A percentile compares a stretch with the other conserved stretches of the same genome.
Conservation (phyloP, 2,113 vertebrate genomes). For the Paradisaea rubra region DNA sequence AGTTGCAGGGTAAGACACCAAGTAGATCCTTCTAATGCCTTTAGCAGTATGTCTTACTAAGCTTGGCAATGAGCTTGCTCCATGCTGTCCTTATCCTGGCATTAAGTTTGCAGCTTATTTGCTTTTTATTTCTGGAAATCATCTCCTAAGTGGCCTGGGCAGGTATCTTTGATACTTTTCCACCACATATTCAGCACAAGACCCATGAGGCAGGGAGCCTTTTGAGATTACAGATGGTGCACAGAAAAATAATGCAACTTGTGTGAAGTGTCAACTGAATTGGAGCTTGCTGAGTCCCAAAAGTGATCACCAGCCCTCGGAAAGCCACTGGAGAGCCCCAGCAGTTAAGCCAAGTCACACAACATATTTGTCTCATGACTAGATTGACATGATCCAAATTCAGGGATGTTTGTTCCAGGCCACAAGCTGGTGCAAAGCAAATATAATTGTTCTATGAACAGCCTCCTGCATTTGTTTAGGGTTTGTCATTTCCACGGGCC, state of each 20-base stretch:
- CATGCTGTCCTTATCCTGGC: neutral
- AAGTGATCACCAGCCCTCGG: rapidly evolving
- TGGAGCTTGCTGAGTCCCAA: neutral
- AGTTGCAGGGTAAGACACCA: neutral
- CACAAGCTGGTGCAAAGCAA: slow-evolving; percentile 25
- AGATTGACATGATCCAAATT: neutral
- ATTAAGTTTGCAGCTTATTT: neutral
- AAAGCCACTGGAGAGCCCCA: neutral
- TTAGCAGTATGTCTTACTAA: neutral
- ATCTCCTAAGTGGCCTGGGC: neutral
- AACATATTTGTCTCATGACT: slow-evolving; percentile 34
- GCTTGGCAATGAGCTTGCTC: neutral
- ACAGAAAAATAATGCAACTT: neutral
- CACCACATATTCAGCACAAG: neutral
- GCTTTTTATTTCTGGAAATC: neutral
- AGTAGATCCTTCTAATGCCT: neutral
- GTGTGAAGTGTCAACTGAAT: neutral
- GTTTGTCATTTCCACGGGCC: neutral
- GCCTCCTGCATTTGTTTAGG: neutral
- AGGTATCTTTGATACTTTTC: neutral
- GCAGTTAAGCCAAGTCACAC: slow-evolving; percentile 25
- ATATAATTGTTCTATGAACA: slow-evolving; percentile 4
- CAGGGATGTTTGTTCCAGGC: neutral
- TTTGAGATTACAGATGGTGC: neutral
- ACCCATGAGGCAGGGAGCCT: neutral